Evolutionary conservation across 2,113 vertebrate species (phyloP), one percentile per base, ranked within the genome.

Genomic region (Elephantulus edwardii): DNA sequence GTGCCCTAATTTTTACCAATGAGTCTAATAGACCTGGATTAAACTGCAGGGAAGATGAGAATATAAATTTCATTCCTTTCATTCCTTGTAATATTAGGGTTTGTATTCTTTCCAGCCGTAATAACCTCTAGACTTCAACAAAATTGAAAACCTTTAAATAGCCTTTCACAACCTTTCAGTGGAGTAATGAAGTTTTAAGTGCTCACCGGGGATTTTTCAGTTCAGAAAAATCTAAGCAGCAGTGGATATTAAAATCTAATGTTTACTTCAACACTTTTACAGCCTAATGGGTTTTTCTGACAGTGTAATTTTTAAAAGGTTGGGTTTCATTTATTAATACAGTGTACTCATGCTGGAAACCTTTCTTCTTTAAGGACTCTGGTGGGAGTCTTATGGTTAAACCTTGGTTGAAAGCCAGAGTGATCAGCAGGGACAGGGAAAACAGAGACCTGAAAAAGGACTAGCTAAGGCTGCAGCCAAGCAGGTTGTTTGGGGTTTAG

Each of bases 101-200:
- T 97, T 97, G 97, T 97, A 97, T 97, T 97, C 97, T 98, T 98
- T 97, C 97, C 96, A 96, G 95, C 97, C 97, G 96, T 98, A 98
- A 98, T 98, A 98, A 98, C 97, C 97, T 98, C 97, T 98, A 97
- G 97, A 98, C 97, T 98, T 97, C 97, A 97, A 95, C 97, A 97
- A 98, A 98, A 98, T 97, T 97, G 97, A 98, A 98, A 98, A 98
- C 97, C 97, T 97, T 98, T 98, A 98, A 98, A 98, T 97, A 98
- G 97, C 97, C 97, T 97, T 98, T 97, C 97, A 97, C 97, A 98
- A 97, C 97, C 97, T 97, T 98, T 97, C 96, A 96, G 92, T 82
- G 95, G 96, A 96, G 96, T 98, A 98, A 98, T 98, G 98, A 98
- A 98, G 97, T 98, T 98, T 98, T 98, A 98, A 98, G 97, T 97